Base-by-base conservation (phyloP, 2,888 invertebrate genomes). In the Philereme transversata region DNA sequence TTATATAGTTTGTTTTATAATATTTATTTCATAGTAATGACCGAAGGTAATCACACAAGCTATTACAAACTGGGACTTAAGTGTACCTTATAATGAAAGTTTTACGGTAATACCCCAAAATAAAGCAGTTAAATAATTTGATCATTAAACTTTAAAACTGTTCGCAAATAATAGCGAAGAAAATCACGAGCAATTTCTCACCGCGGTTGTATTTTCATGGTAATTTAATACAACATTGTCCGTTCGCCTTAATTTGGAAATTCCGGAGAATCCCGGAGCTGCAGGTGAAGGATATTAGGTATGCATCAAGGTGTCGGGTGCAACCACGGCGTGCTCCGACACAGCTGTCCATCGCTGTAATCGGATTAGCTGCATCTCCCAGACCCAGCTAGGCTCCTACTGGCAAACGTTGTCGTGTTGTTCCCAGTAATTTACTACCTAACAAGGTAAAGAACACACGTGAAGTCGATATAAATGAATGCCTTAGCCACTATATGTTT, bases 291-390 rank as follows among this genome's bases (percentile, higher is more conserved):
- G 71, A 76, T 78, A 76, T 77, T 74, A 76, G 73, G 70, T 72
- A 78, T 78, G 73, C 74, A 73, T 78, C 77, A 77, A 72, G 74
- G 73, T 77, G 76, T 68, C 65, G 64, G 58, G 60, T 52, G 68
- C 60, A 54, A 73, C 70, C 72, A 61, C 60, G 62, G 60, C 57
- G 65, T 69, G 71, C 69, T 67, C 70, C 64, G 63, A 71, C 75
- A 70, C 79, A 78, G 75, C 79, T 79, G 79, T 74, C 78, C 79
- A 71, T 69, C 60, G 67, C 63, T 56, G 66, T 78, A 79, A 79
- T 78, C 79, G 70, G 77, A 77, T 80, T 80, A 80, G 74, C 61
- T 62, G 65, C 68, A 69, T 70, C 75, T 68, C 73, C 59, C 63
- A 51, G 68, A 63, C 59, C 60, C 72, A 22, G 41, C 46, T 40